Evolutionary conservation across 1,140 invertebrate genomes (phyloP).

Genomic region (Leptinotarsa undecemlineata): DNA sequence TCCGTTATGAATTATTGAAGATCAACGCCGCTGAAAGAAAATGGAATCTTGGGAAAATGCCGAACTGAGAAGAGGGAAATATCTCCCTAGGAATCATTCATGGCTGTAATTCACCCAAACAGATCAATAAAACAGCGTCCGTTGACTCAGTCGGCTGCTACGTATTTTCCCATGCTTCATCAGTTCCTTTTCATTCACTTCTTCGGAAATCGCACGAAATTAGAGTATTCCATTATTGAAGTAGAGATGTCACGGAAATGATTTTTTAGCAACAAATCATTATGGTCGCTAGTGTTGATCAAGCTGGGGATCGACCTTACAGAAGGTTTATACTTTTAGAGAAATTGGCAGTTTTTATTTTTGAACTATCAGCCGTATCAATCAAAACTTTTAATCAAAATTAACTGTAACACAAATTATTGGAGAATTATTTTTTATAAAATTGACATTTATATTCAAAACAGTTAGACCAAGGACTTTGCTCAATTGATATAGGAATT

Average conservation of each 20-base stretch:
- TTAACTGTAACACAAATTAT: constrained; percentile 9
- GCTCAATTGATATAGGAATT: neutral
- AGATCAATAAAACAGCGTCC: constrained; percentile 21
- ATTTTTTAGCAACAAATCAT: neutral
- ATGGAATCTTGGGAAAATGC: neutral
- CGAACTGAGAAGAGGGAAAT: neutral
- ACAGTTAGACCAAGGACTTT: constrained; percentile 6
- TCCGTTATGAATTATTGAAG: neutral
- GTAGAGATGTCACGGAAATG: too few relatives aligned
- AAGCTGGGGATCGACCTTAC: constrained; percentile 10
- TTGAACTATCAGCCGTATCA: neutral
- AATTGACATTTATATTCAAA: neutral
- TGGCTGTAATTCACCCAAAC: constrained; percentile 18
- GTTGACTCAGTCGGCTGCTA: constrained; percentile 12
- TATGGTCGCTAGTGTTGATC: neutral
- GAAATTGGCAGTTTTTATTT: constrained; percentile 23
- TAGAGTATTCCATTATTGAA: too few relatives aligned
- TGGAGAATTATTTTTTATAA: constrained; percentile 8
- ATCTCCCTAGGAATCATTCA: constrained; percentile 20
- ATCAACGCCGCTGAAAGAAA: neutral
- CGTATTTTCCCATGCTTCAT: too few relatives aligned
- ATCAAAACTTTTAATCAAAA: constrained; percentile 17
- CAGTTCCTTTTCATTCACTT: too few relatives aligned
- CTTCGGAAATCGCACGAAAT: too few relatives aligned
- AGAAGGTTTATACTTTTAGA: constrained; percentile 10